Evolutionary conservation across 2,888 invertebrate genomes (phyloP).

Genomic region (Mimas tiliae): DNA sequence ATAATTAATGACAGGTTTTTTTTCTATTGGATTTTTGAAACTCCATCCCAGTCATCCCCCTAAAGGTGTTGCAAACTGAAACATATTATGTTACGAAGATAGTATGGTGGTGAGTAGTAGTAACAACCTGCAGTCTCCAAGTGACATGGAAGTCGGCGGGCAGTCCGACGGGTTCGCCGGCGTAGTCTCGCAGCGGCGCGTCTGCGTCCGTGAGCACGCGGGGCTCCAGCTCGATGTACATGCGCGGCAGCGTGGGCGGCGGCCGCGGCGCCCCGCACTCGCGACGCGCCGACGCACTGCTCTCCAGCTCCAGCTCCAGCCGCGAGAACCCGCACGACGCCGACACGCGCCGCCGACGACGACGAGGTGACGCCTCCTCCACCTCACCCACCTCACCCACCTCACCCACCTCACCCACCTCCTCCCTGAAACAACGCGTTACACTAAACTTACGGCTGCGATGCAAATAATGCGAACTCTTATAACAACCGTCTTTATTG

Average conservation of each 20-base stretch:
- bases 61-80: background rate
- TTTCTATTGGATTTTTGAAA: too few species aligned
- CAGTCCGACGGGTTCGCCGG: slow-evolving; percentile 65
- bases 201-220: slow-evolving; percentile 55
- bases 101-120: background rate
- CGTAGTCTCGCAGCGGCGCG: slow-evolving; percentile 63
- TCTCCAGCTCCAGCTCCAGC: slow-evolving; percentile 33
- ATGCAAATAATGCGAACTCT: too few species aligned
- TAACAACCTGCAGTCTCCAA: slow-evolving; percentile 59
- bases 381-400: slow-evolving; percentile 28
- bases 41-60: too few species aligned
- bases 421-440: background rate
- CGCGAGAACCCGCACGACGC: slow-evolving; percentile 35
- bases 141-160: slow-evolving; percentile 67
- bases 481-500: too few species aligned
- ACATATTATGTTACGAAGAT: background rate
- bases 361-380: slow-evolving; percentile 26
- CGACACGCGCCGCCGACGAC: slow-evolving; percentile 33
- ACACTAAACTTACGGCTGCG: too few species aligned
- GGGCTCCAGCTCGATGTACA: slow-evolving; percentile 74
- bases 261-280: slow-evolving; percentile 32
- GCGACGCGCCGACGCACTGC: slow-evolving; percentile 38
- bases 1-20: too few species aligned
- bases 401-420: slow-evolving; percentile 17
- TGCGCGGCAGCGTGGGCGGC: slow-evolving; percentile 71